Evolutionary conservation across 1,140 invertebrate species (phyloP), one percentile per base, ranked within the genome.

Genomic region (Sycophila sp.): DNA sequence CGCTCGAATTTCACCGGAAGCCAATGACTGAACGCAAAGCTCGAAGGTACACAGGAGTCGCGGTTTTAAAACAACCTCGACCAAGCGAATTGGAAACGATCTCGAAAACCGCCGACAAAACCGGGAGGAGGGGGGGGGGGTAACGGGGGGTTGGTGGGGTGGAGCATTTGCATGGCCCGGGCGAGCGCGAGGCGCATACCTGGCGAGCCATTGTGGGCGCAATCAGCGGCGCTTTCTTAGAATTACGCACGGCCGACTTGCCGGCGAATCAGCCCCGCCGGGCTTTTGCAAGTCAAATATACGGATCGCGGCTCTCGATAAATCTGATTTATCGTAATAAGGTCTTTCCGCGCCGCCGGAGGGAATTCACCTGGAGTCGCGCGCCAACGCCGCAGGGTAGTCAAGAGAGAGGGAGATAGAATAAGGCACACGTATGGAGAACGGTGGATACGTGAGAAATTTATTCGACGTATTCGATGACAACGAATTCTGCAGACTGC

Each of bases 321-420:
- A 77, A 77, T 77, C 76, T 73, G 70, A 73, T 78, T 76, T 77
- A 77, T 77, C 66, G 74, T 69, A 62, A 55, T 55, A 69, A 77
- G 65, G 69, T 51, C 63, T 64, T 67, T 65, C 34, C 53, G 34
- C 40, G 36, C 45, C 32, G 38, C 28, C 24, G 49, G 45, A 55
- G 32, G 13, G 63, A 66, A 56, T 42, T 62, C 36, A 47, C 26
- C 11, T 47, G 8, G 24, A 22, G 22, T 15, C 24, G 17, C 4
- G 3, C 15, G n/a, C n/a, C 11, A 34, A n/a, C 53, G 53, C 5
- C 17, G 22, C 6, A 58, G 15, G 55, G 19, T 38, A 38, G 32
- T 38, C 55, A 3, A 42, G 38, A 45, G 40, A 45, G 8, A 56
- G 53, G 22, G 53, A 32, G 32, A 56, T 4, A 32, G n/a, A 34